Percentiles rank a stretch among this genome's conserved stretches.
Evolutionary conservation across 2,113 vertebrate genomes (phyloP).

Genomic region (Athene noctua): DNA sequence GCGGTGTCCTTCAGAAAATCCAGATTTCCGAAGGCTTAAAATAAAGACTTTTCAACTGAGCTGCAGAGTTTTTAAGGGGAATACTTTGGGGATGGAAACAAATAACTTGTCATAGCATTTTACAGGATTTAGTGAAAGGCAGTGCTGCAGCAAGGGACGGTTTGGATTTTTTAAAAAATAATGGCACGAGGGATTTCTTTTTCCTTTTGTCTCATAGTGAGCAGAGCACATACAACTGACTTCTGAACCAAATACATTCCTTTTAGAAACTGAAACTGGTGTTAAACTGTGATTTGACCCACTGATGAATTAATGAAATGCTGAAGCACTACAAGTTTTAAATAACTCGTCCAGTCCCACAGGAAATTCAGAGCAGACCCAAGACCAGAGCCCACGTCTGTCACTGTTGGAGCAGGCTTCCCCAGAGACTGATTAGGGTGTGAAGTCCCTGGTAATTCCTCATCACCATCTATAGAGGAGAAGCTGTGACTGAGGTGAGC

Average conservation of each 20-base stretch:
- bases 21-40: background rate
- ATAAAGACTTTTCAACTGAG: background rate
- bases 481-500: background rate
- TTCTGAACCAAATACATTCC: background rate
- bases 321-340: background rate
- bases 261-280: background rate
- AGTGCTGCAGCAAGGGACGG: background rate
- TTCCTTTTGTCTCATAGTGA: background rate
- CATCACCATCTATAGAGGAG: background rate
- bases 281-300: slow-evolving; percentile 12
- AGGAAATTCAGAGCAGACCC: background rate
- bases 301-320: slow-evolving; percentile 3
- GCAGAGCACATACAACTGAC: background rate
- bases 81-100: slow-evolving; percentile 27
- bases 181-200: background rate
- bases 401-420: background rate
- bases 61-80: background rate
- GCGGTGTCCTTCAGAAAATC: background rate
- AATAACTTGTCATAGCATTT: background rate
- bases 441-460: background rate
- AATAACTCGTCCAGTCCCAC: background rate
- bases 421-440: slow-evolving; percentile 2
- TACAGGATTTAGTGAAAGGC: background rate
- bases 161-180: background rate
- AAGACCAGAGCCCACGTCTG: background rate